Evolutionary conservation across 2,888 invertebrate species (phyloP), one percentile per base, ranked within the genome.

Genomic region (Ormyrus rosae): DNA sequence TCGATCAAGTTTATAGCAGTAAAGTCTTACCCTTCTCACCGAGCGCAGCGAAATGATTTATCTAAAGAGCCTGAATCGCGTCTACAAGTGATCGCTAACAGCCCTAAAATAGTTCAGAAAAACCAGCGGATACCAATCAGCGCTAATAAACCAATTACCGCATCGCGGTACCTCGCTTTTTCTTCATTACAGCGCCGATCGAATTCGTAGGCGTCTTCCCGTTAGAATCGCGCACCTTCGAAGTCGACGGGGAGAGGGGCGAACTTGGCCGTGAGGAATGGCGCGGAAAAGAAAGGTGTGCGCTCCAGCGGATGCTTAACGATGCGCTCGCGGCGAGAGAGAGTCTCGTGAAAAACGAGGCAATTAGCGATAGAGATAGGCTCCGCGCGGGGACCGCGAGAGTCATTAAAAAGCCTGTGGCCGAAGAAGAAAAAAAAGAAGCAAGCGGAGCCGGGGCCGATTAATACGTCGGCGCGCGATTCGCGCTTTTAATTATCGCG

Each of bases 291-390:
- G 61, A 51, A 51, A 71, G 13, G 51, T 55, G 19, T n/a, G 13
- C 34, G n/a, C n/a, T n/a, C 3, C 34, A 19, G 8, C 67, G 68
- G 68, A 75, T 75, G 68, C 75, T 68, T 61, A 75, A 75, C 75
- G 61, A 70, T 69, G 45, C 64, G 73, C 70, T 80, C 80, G 77
- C 79, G 78, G 70, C 77, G 63, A 63, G 67, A 2, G 34, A 53
- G 68, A 79, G 77, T 71, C 74, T 69, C 74, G 81, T 81, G 83
- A 84, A 83, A 83, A 82, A 83, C 83, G 83, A 83, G 82, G 84
- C 77, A 73, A 81, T 81, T 77, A 81, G 80, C 77, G 77, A 79
- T 81, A 80, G 75, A 71, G 81, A 81, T 78, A 77, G 81, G 74
- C 75, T 34, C 72, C 51, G 64, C 55, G 64, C 45, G 68, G 10